These are phyloP conservation scores for Gorsachius magnificus DNA, from an alignment of 2,797 vertebrate species.

Conservation along the genomic window DNA sequence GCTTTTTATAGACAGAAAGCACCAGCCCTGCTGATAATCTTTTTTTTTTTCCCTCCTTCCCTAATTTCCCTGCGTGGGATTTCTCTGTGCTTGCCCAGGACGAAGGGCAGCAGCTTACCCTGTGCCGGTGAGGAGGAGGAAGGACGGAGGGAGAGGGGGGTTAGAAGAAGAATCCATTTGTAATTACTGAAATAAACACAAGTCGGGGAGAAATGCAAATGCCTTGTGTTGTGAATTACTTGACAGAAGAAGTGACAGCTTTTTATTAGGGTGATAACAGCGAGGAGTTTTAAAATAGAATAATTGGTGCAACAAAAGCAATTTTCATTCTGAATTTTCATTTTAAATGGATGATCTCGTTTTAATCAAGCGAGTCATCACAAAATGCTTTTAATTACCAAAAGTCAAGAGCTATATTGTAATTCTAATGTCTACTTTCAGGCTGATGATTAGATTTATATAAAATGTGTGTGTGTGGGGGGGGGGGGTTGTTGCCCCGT, in stretches of 20 bases:
- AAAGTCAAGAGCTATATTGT: conserved; percentile 72
- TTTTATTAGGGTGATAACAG: conserved; percentile 70
- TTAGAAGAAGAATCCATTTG: conserved; percentile 34
- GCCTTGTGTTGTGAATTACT: conserved; percentile 6
- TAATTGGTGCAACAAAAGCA: conserved; percentile 76
- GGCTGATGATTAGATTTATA: conserved; percentile 47
- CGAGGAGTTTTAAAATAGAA: conserved; percentile 76
- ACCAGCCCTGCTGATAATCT: not conserved
- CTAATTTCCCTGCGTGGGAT: rapidly evolving
- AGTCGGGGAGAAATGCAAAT: conserved; percentile 57
- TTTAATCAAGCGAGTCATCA: conserved; percentile 78
- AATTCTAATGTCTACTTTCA: conserved; percentile 59
- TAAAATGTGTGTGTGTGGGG: not conserved
- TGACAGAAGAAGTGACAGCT: conserved; percentile 71
- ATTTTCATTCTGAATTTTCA: conserved; percentile 76
- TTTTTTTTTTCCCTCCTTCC: not conserved
- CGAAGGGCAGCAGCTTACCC: not conserved
- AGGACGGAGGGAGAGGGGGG: not conserved
- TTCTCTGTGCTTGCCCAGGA: not conserved
- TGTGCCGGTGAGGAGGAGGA: not conserved
- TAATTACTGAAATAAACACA: conserved; percentile 64
- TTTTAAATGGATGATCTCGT: conserved; percentile 74
- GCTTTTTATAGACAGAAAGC: not conserved
- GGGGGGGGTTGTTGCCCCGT: not conserved
- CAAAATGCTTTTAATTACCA: conserved; percentile 77